phyloP scores from a whole-genome alignment of 1,140 invertebrate species.

The Drosophila funebris region DNA sequence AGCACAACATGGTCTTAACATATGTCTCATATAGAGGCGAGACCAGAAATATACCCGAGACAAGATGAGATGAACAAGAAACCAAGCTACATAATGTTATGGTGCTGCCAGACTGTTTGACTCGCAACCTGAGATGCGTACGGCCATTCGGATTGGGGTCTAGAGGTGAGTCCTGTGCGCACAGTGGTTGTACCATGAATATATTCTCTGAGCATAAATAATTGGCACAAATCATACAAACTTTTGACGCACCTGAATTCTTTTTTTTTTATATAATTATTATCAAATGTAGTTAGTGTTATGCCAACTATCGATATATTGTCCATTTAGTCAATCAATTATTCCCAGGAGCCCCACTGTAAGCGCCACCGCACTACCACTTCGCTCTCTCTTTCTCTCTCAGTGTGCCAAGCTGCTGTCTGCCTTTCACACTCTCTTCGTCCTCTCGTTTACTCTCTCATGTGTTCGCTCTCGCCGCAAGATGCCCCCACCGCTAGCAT shows the following conservation, averaged over 20 bases:
- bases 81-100: slow-evolving; percentile 5
- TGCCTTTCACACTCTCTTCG: slow-evolving; percentile 5
- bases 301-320: too few species aligned
- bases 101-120: slow-evolving; percentile 65
- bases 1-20: slow-evolving; percentile 32
- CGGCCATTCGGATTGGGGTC: neutral
- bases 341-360: neutral
- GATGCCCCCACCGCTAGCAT: slow-evolving; percentile 17
- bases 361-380: neutral
- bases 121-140: slow-evolving; percentile 15
- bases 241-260: too few species aligned
- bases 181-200: slow-evolving; percentile 26
- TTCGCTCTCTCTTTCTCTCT: neutral
- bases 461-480: slow-evolving; percentile 33
- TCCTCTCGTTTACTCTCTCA: slow-evolving; percentile 15
- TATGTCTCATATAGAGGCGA: slow-evolving; percentile 25
- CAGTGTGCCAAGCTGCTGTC: neutral
- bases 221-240: too few species aligned
- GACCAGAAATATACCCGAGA: slow-evolving; percentile 14
- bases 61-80: slow-evolving; percentile 14
- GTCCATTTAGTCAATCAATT: neutral
- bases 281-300: too few species aligned
- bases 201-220: too few species aligned
- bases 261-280: too few species aligned
- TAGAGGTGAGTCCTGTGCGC: neutral